Base-by-base conservation (phyloP, 2,888 invertebrate genomes). In the Geotrupes spiniger region DNA sequence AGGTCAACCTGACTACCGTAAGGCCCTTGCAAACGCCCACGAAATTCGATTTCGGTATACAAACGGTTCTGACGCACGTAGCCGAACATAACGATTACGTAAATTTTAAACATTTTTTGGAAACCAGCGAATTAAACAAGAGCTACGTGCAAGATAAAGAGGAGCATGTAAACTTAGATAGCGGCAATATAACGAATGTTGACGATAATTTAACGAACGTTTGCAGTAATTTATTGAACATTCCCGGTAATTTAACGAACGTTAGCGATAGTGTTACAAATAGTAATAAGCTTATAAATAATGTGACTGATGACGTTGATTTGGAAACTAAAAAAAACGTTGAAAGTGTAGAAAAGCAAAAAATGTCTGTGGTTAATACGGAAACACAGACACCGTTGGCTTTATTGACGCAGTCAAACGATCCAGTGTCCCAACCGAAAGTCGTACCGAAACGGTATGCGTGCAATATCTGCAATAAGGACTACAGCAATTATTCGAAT, bases 401-500 rank as follows among this genome's bases (percentile, higher is more conserved):
- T 12, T 36, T 53, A 42, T 51, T 53, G 46, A 51, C 53, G 3
- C 53, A 53, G 42, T 51, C 51, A 2, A 53, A 53, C 16, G 46
- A 51, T 42, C 48, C 53, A 12, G 10, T 42, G 25, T 38, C 51
- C 8, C 48, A 36, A 33, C 29, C 41, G 1, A 53, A 53, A 46
- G 11, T 29, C 17, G 14, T 37, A 8, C 44, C 47, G 1, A 66
- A 65, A 53, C 61, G 60, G 14, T 68, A 64, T 47, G 62, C 59
- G 2, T 72, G 72, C 52, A 60, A 57, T 4, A 52, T 68, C 26
- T 72, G 72, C 49, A 65, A 65, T 4, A 72, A 71, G 54, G 63
- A 58, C 16, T 72, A 71, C 42, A 61, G 65, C 17, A 72, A 71
- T 56, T 69, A 70, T 49, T 69, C 71, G 2, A 71, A 71, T 61